phyloP scores from a whole-genome alignment of 1,140 invertebrate genomes.

The Panagrolaimus sp. region DNA sequence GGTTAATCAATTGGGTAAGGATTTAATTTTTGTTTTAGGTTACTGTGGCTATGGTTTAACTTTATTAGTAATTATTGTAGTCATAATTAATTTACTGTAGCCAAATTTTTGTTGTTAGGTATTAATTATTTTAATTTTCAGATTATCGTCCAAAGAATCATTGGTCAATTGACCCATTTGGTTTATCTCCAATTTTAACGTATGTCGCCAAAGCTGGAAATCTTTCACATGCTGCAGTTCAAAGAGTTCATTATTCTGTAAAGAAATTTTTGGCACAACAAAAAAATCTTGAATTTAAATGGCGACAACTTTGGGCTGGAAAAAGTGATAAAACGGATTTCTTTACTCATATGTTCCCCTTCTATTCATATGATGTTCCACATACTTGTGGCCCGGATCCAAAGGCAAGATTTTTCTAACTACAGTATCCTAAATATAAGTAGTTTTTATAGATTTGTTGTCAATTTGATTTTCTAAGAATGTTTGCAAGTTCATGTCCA shows the following conservation, averaged over 20 bases:
- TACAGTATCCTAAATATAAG: neutral
- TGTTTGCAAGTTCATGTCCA: slow-evolving; percentile 76
- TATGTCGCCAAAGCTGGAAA: slow-evolving; percentile 71
- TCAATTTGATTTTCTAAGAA: slow-evolving; percentile 91
- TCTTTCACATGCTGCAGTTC: slow-evolving; percentile 63
- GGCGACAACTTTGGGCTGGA: slow-evolving; percentile 79
- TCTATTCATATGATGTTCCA: slow-evolving; percentile 94
- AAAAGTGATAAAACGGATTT: slow-evolving; percentile 68
- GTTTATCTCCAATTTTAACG: slow-evolving; percentile 78
- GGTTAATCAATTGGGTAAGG: slow-evolving; percentile 70
- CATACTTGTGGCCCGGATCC: slow-evolving; percentile 97
- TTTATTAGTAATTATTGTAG: neutral
- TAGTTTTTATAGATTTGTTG: slow-evolving; percentile 72
- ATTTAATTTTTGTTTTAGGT: neutral
- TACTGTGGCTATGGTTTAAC: neutral
- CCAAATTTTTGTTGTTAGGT: neutral
- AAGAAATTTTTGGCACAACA: slow-evolving; percentile 80
- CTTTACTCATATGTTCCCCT: slow-evolving; percentile 95
- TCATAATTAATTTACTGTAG: slow-evolving; percentile 2
- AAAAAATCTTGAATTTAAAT: slow-evolving; percentile 82
- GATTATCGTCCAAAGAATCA: slow-evolving; percentile 64
- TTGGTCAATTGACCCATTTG: slow-evolving; percentile 96
- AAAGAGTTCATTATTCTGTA: slow-evolving; percentile 87
- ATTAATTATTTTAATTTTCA: slow-evolving; percentile 32
- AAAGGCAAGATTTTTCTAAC: slow-evolving; percentile 56